Conservation (phyloP, 2,888 invertebrate genomes). For the Drosophila hamatofila region DNA sequence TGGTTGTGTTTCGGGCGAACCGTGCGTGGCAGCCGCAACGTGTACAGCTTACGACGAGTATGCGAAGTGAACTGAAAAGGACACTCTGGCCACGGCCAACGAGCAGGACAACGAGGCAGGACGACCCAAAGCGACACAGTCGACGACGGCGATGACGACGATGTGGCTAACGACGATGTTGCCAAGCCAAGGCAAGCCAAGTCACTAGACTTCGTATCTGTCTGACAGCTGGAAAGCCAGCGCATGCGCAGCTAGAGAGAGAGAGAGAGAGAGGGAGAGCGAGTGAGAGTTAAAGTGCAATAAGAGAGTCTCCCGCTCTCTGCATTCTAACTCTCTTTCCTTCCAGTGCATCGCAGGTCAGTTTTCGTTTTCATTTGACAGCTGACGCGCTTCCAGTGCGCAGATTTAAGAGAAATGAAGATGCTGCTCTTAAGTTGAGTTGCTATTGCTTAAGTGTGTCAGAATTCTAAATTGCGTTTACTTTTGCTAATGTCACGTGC, state of each 20-base stretch:
- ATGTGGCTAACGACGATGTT: conserved; percentile 25
- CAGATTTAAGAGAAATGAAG: conserved; percentile 13
- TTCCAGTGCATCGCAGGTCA: conserved; percentile 63
- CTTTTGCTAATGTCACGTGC: conserved; percentile 70
- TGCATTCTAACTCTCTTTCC: background rate
- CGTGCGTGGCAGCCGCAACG: conserved; percentile 59
- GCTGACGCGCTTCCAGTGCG: conserved; percentile 62
- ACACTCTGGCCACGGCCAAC: conserved; percentile 40
- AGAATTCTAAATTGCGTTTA: conserved; percentile 64
- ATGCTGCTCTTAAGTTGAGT: conserved; percentile 29
- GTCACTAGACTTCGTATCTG: conserved; percentile 36
- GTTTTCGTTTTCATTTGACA: conserved; percentile 56
- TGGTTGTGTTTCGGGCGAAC: background rate
- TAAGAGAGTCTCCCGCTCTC: conserved; percentile 33
- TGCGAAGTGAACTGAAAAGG: conserved; percentile 81
- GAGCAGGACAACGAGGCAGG: conserved; percentile 27
- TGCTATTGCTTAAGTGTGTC: conserved; percentile 43
- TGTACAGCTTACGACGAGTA: conserved; percentile 81
- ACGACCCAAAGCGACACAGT: conserved; percentile 8
- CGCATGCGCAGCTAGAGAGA: conserved; percentile 49
- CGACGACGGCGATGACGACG: conserved; percentile 12
- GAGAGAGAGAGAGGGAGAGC: background rate
- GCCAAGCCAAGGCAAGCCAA: background rate
- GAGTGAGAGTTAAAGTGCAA: background rate
- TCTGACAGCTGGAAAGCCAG: conserved; percentile 67